phyloP scores from a whole-genome alignment of 2,113 vertebrate genomes.

The Aleadryas rufinucha region DNA sequence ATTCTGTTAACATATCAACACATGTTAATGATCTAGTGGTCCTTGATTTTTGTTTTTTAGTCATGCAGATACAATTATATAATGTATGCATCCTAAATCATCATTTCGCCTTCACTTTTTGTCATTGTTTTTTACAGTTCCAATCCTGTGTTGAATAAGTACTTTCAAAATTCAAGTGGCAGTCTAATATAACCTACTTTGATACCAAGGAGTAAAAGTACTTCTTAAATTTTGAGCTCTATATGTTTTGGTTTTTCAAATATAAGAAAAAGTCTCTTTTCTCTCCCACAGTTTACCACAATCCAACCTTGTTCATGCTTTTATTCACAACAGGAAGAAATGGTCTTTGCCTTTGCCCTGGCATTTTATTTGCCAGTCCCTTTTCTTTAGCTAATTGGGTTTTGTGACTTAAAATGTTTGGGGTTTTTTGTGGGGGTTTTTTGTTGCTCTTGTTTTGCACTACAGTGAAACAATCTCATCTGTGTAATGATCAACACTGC shows the following conservation, averaged over 20 bases:
- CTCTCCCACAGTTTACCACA: neutral
- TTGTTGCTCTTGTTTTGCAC: neutral
- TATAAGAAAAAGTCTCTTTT: neutral
- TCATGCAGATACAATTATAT: neutral
- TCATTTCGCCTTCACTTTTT: neutral
- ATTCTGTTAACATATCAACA: neutral
- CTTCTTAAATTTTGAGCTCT: neutral
- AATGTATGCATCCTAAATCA: neutral
- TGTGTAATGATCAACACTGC: neutral
- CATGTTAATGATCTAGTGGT: neutral
- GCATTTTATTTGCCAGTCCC: neutral
- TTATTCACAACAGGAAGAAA: neutral
- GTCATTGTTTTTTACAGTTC: neutral
- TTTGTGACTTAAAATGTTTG: neutral
- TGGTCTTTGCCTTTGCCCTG: neutral
- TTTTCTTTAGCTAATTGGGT: neutral
- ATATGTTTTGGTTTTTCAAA: neutral
- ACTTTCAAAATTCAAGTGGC: neutral
- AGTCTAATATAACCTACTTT: neutral
- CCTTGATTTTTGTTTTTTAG: neutral
- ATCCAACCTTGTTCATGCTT: neutral
- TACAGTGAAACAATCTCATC: neutral
- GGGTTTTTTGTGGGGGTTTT: neutral
- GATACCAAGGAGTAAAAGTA: neutral
- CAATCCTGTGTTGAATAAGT: neutral